phyloP scores from a whole-genome alignment of 1,140 invertebrate genomes.

The Drosophila neocordata region DNA sequence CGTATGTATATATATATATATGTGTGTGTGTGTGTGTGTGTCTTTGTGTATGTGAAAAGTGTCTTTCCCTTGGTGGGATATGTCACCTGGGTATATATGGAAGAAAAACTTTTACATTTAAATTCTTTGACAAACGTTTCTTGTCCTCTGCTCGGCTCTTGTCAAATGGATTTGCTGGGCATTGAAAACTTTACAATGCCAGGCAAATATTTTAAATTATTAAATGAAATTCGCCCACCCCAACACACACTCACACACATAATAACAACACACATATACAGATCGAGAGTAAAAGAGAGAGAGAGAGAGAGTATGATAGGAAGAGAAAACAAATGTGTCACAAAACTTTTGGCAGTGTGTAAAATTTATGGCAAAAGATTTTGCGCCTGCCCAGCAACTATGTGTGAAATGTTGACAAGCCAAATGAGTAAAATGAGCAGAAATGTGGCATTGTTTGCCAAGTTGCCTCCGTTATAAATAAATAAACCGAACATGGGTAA shows the following conservation, averaged over 20 bases:
- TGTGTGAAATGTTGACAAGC: constrained; percentile 73
- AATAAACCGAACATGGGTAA: constrained; percentile 72
- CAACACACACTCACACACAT: background rate
- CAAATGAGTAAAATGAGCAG: constrained; percentile 68
- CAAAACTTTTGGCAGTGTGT: constrained; percentile 61
- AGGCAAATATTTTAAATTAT: constrained; percentile 58
- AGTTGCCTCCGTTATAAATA: constrained; percentile 63
- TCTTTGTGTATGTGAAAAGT: background rate
- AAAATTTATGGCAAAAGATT: constrained; percentile 65
- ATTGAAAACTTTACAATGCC: constrained; percentile 51
- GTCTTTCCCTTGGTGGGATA: constrained; percentile 1
- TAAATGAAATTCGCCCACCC: constrained; percentile 43
- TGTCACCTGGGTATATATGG: constrained; percentile 4
- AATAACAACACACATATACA: constrained; percentile 1
- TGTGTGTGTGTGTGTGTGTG: background rate
- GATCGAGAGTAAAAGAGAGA: background rate
- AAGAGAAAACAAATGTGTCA: constrained; percentile 50
- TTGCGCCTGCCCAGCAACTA: constrained; percentile 41
- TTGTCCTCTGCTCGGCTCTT: constrained; percentile 12
- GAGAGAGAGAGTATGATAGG: background rate
- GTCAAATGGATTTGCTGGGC: constrained; percentile 43
- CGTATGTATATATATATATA: background rate
- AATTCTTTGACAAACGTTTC: constrained; percentile 12
- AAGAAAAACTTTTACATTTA: constrained; percentile 16
- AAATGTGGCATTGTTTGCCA: constrained; percentile 59